Evolutionary conservation across 2,113 vertebrate genomes (phyloP).

Genomic region (Gymnocephalus cernua): DNA sequence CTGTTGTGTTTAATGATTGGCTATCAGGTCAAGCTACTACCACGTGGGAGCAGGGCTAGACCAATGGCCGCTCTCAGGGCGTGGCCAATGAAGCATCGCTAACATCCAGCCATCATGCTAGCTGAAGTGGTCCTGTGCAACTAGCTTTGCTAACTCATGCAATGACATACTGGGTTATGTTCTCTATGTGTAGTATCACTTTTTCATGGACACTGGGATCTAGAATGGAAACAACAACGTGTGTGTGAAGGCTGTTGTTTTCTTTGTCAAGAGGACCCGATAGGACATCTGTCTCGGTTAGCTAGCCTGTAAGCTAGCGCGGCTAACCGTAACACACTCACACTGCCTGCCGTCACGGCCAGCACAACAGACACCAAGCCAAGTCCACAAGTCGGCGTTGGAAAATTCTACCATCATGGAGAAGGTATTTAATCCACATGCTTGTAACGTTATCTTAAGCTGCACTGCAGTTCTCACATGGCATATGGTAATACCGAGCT

Average conservation of each 20-base stretch:
- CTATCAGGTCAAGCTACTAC: background rate
- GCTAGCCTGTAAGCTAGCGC: slow-evolving; percentile 57
- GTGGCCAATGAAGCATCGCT: slow-evolving; percentile 43
- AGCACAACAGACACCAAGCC: slow-evolving; percentile 25
- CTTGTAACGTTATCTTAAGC: background rate
- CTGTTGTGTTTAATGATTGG: slow-evolving; percentile 45
- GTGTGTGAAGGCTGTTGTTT: slow-evolving; percentile 35
- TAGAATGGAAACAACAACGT: slow-evolving; percentile 53
- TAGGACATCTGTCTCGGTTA: slow-evolving; percentile 31
- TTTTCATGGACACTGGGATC: background rate
- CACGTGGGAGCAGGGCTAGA: slow-evolving; percentile 28
- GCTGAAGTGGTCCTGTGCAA: slow-evolving; percentile 43
- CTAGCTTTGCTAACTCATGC: slow-evolving; percentile 48
- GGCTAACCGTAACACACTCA: slow-evolving; percentile 38
- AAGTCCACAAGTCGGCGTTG: slow-evolving; percentile 27
- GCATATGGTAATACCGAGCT: background rate
- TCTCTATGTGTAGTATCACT: background rate
- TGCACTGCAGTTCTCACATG: background rate
- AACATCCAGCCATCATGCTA: slow-evolving; percentile 65
- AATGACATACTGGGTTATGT: background rate
- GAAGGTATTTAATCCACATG: slow-evolving; percentile 61
- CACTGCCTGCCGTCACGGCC: slow-evolving; percentile 45
- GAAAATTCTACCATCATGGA: slow-evolving; percentile 65
- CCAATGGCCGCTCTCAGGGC: slow-evolving; percentile 61
- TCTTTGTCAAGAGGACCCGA: slow-evolving; percentile 15